A percentile compares a stretch with the other conserved stretches of the same genome.
Evolutionary conservation across 2,888 invertebrate species (phyloP).

Genomic region (Harmothoe impar): DNA sequence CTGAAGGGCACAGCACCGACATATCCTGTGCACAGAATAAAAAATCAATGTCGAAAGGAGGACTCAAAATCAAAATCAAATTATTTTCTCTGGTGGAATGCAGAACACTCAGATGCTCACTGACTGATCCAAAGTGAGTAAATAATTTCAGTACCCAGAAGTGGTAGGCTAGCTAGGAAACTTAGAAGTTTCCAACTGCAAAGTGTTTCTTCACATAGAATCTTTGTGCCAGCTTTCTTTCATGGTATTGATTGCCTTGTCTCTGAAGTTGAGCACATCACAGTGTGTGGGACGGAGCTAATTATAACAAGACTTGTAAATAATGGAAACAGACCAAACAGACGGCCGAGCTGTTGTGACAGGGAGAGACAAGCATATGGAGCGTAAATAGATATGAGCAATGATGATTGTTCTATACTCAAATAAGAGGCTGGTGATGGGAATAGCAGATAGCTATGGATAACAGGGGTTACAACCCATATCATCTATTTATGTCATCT

Average conservation of each 20-base stretch:
- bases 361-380: background rate
- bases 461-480: background rate
- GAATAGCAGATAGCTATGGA: background rate
- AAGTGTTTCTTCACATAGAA: slow-evolving; percentile 49
- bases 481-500: background rate
- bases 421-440: background rate
- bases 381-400: slow-evolving; percentile 6
- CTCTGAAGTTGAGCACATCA: slow-evolving; percentile 53
- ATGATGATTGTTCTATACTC: background rate
- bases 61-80: slow-evolving; percentile 17
- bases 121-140: background rate
- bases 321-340: slow-evolving; percentile 50
- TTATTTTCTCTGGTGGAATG: background rate
- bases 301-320: slow-evolving; percentile 51
- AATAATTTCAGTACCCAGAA: slow-evolving; percentile 23
- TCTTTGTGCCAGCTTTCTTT: slow-evolving; percentile 48
- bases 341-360: slow-evolving; percentile 29
- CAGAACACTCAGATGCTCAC: background rate
- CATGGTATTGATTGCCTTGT: slow-evolving; percentile 47
- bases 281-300: background rate
- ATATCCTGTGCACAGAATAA: background rate
- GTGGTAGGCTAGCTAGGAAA: background rate
- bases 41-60: slow-evolving; percentile 3
- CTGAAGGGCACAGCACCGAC: background rate
- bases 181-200: slow-evolving; percentile 45